Base-by-base conservation (phyloP, 2,888 invertebrate genomes). In the Sclerodermus sp. region DNA sequence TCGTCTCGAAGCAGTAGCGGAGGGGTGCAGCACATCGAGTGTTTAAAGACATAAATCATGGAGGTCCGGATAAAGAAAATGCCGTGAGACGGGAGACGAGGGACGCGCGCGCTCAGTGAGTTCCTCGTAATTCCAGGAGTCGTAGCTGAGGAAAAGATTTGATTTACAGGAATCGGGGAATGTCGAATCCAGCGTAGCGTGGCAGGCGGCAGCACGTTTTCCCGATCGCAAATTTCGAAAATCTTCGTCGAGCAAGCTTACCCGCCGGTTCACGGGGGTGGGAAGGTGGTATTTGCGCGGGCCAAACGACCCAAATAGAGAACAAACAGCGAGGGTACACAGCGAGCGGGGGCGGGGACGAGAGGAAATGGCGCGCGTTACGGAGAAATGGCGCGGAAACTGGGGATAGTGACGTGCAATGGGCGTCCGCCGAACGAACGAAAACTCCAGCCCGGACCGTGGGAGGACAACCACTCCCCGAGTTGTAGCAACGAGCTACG, bases 311-410 rank as follows among this genome's bases (percentile, higher is more conserved):
- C 71, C 71, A 76, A 76, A 74, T 72, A 73, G 72, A 74, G 76
- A 75, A 74, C 71, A 74, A 74, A 74, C 71, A 71, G 57, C 55
- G 59, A 58, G 64, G 57, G 60, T 52, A 57, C 45, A 49, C 51
- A 59, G 42, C 45, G 39, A 51, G 34, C 32, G 68, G 64, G 68
- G 66, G 71, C 65, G 70, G 63, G 67, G 60, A 58, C 54, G 60
- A 68, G 72, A 77, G 76, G 76, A 78, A 78, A 78, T 78, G 77
- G 78, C 67, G 76, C 71, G 70, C 77, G 74, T 77, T 78, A 77
- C 70, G 71, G 71, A 68, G 77, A 78, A 78, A 78, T 78, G 77
- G 77, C 73, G 76, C 73, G 76, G 77, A 78, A 78, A 77, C 71
- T 70, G 68, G 73, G 77, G 77, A 78, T 76, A 76, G 77, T 71